phyloP scores from a whole-genome alignment of 2,113 vertebrate species.

The Notothenia coriiceps region DNA sequence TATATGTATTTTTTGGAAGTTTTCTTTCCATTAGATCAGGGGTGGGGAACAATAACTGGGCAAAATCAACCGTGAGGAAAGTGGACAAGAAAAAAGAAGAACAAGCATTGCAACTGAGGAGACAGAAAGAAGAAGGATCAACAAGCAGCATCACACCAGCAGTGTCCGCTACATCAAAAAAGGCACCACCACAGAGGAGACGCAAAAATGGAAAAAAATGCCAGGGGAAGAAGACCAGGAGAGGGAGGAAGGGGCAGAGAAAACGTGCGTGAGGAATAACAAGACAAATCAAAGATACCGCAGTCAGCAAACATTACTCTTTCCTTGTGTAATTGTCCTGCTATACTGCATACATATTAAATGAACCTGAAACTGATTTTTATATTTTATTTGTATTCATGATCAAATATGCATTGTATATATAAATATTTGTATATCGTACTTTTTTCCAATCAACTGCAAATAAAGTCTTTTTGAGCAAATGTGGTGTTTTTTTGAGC shows the following conservation, averaged over 20 bases:
- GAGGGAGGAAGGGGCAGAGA: neutral
- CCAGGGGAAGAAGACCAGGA: neutral
- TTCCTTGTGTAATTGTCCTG: neutral
- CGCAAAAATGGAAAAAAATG: neutral
- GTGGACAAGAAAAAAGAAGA: conserved; percentile 23
- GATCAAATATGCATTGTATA: neutral
- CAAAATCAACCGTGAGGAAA: conserved; percentile 17
- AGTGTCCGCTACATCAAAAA: neutral
- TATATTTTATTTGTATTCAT: neutral
- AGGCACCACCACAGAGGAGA: neutral
- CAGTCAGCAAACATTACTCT: neutral
- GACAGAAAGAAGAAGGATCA: neutral
- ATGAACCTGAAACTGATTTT: neutral
- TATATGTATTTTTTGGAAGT: too few species aligned
- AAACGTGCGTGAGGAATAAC: neutral
- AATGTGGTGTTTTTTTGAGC: neutral
- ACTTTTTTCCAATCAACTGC: neutral
- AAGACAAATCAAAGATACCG: neutral
- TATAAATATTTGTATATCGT: neutral
- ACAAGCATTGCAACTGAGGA: neutral
- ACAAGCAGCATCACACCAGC: neutral
- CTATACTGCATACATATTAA: neutral
- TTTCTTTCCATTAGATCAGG: too few species aligned
- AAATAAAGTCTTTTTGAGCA: conserved; percentile 3
- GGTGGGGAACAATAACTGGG: neutral